Evolutionary conservation across 37 sponge, comb jelly and placozoan genomes (phyloP).

Genomic region (Spongia lamella): DNA sequence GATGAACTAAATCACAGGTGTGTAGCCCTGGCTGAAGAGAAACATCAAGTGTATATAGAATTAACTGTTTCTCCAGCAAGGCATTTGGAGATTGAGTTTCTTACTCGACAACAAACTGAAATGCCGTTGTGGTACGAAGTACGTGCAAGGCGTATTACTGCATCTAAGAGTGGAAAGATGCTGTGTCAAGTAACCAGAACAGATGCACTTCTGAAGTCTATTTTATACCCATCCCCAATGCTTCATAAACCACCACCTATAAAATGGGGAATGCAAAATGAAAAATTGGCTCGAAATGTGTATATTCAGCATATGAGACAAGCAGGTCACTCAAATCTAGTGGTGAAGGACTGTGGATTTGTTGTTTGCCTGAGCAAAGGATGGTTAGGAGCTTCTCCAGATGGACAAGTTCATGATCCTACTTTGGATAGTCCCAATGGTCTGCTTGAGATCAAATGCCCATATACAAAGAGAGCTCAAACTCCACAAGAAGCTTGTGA

Average conservation of each 20-base stretch:
- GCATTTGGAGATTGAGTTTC: too few species aligned
- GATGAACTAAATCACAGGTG: too few species aligned
- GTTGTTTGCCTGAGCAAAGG: neutral
- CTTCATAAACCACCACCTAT: constrained; percentile 9
- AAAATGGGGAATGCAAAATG: constrained; percentile 23
- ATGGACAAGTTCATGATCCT: constrained; percentile 23
- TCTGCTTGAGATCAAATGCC: constrained; percentile 58
- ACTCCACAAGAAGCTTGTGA: constrained; percentile 48
- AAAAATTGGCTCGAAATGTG: constrained; percentile 16
- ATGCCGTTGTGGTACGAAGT: neutral
- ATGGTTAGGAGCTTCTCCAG: constrained; percentile 37
- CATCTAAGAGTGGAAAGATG: constrained; percentile 24
- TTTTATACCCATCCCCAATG: constrained; percentile 1
- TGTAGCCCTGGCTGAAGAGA: too few species aligned
- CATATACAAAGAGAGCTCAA: constrained; percentile 22
- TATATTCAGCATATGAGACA: constrained; percentile 11
- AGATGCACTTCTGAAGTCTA: constrained; percentile 1
- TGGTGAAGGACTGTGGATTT: constrained; percentile 22
- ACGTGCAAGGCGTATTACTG: constrained; percentile 19
- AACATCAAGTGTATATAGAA: too few species aligned
- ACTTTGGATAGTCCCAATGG: neutral
- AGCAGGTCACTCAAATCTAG: neutral
- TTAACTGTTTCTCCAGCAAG: too few species aligned
- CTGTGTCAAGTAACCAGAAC: constrained; percentile 9
- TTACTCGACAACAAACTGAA: too few species aligned